Base-by-base conservation (phyloP, 2,797 vertebrate genomes). In the Hemibagrus guttatus region DNA sequence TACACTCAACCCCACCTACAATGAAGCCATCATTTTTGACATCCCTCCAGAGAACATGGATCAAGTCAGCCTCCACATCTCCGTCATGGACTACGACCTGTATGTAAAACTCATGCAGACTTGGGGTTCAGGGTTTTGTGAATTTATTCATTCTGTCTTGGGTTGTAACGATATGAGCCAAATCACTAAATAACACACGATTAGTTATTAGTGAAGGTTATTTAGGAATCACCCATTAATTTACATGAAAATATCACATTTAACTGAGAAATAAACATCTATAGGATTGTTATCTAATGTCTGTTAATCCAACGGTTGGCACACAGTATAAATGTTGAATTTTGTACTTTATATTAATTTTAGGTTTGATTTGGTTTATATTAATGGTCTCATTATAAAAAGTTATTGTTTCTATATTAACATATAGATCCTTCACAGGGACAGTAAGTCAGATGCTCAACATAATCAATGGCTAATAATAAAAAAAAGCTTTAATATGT, bases 21-120 rank as follows among this genome's bases (percentile, higher is more conserved):
- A 99, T 0, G 98, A 99, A 95, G 98, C 98, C 93, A 97, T 99
- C 94, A 99, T 99, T 95, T 99, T 99, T 84, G 98, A 99, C 96
- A 99, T 99, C 85, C 98, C 98, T 0, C 98, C 98, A 0, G 98
- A 99, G 93, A 99, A 97, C 87, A 99, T 99, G 98, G 98, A 99
- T 93, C 97, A 99, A 92, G 98, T 99, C 96, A 98, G 97, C 92
- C 95, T 99, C 88, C 97, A 99, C 94, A 98, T 99, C 95, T 99
- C 98, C 0, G 97, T 99, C 91, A 99, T 99, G 98, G 98, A 99
- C 94, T 99, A 99, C 0, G 98, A 99, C 59, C 90, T 98, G 98
- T 99, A 95, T 71, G 97, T 92, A 75, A 7, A 63, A 52, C 26
- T 39, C 16, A 19, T 12, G 11, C 75, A 31, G 9, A 17, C 13